A percentile compares a stretch with the other conserved stretches of the same genome.
These are phyloP conservation scores for Leptinotarsa texana DNA, from an alignment of 1,140 invertebrate genomes.

Conservation along the genomic window DNA sequence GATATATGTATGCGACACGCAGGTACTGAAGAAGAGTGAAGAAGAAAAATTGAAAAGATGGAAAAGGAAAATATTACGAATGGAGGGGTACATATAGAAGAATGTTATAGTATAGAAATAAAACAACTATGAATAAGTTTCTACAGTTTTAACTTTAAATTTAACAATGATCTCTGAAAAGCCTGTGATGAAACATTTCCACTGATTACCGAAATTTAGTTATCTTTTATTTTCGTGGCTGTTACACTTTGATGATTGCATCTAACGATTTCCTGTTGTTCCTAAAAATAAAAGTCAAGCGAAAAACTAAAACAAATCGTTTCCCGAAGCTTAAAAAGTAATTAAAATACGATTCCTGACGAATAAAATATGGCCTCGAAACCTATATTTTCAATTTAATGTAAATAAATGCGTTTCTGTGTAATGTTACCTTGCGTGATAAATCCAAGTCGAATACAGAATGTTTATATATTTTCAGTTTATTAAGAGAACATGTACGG, in stretches of 20 bases:
- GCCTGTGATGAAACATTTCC: neutral
- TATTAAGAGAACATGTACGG: slow-evolving; percentile 20
- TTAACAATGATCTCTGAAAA: neutral
- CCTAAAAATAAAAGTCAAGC: neutral
- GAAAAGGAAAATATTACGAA: too few relatives aligned
- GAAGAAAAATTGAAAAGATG: too few relatives aligned
- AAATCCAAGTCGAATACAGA: slow-evolving; percentile 5
- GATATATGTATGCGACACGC: too few relatives aligned
- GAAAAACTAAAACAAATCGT: neutral
- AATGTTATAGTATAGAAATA: too few relatives aligned
- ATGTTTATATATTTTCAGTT: slow-evolving; percentile 17
- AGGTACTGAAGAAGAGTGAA: too few relatives aligned
- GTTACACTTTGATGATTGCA: neutral
- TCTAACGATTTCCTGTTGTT: slow-evolving; percentile 5
- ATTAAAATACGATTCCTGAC: neutral
- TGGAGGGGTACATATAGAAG: too few relatives aligned
- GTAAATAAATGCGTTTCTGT: slow-evolving; percentile 13
- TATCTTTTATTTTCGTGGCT: neutral
- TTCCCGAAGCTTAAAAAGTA: neutral
- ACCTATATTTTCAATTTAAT: slow-evolving; percentile 4
- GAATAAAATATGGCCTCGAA: slow-evolving; percentile 11
- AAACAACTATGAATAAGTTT: too few relatives aligned
- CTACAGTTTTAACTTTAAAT: too few relatives aligned
- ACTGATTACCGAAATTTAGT: neutral
- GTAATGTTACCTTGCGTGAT: slow-evolving; percentile 13